Base-by-base conservation (phyloP, 2,113 vertebrate genomes). In the Reinhardtius hippoglossoides region DNA sequence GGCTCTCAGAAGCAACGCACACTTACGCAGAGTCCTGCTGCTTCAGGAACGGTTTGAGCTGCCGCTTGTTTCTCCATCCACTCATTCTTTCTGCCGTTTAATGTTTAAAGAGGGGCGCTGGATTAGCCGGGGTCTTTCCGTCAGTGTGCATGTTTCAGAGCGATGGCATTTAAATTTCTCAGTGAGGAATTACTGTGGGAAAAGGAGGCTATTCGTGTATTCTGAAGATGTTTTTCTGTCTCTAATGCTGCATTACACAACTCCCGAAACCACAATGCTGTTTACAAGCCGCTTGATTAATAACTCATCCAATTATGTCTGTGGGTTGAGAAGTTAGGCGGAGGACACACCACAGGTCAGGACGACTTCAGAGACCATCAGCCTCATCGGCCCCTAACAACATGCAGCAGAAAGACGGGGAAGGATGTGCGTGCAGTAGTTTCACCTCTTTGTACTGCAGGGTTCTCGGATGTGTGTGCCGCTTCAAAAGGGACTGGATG, bases 401-500 rank as follows among this genome's bases (percentile, higher is more conserved):
- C 27, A 31, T 31, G 31, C 1, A 31, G 31, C 31, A 7, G 5
- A 31, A 6, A 31, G 31, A 31, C 6, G 31, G 31, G 31, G 5
- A 6, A 55, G 67, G 12, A 48, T 54, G 66, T 44, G 70, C 35
- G 65, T 13, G 44, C 44, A 46, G 1, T 46, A 26, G 62, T 73
- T 78, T 69, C 46, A 52, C 67, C 57, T 81, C 67, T 31, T 31
- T 57, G 10, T 65, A 55, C 71, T 18, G 80, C 84, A 21, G 67
- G 54, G 71, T 61, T 31, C 82, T 88, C 70, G 74, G 74, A 83
- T 88, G 87, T 79, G 78, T 63, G 67, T 67, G 74, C n/a, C n/a
- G 8, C 80, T 90, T 90, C 89, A 92, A 92, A 92, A 91, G 81
- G 55, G 74, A 69, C 71, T 67, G 5, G 71, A 73, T 77, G 65